These are phyloP conservation scores for Eumacrocentrus americanus DNA, from an alignment of 2,888 invertebrate species.

Conservation along the genomic window DNA sequence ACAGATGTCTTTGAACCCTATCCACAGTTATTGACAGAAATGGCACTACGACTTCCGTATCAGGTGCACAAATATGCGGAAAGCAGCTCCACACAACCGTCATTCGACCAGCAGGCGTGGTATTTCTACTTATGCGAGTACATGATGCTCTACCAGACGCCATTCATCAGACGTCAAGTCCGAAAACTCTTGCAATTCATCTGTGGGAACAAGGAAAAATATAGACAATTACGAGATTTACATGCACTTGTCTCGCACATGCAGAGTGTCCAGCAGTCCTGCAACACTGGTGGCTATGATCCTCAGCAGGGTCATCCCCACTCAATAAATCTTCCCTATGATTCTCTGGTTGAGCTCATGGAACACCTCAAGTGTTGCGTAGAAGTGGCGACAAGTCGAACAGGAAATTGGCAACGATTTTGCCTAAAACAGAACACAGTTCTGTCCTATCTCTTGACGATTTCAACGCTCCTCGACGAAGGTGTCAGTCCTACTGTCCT, in stretches of 20 bases:
- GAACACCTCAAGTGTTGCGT: conserved; percentile 94
- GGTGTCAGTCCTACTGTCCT: conserved; percentile 90
- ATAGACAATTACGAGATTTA: conserved; percentile 90
- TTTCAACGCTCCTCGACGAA: conserved; percentile 83
- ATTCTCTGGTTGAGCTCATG: conserved; percentile 90
- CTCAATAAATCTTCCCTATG: conserved; percentile 75
- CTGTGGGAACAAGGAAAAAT: conserved; percentile 95
- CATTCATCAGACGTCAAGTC: conserved; percentile 86
- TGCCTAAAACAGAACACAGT: conserved; percentile 78
- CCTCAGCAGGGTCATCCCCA: conserved; percentile 57
- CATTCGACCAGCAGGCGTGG: conserved; percentile 68
- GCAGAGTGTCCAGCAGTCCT: conserved; percentile 67
- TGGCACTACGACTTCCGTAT: conserved; percentile 91
- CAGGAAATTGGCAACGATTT: conserved; percentile 94
- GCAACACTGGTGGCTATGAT: conserved; percentile 64
- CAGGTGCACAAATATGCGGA: conserved; percentile 81
- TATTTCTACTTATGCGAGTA: conserved; percentile 87
- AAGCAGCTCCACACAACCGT: conserved; percentile 47
- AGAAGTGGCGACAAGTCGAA: conserved; percentile 89
- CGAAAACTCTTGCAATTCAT: conserved; percentile 90
- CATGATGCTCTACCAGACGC: conserved; percentile 94
- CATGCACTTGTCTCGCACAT: conserved; percentile 92
- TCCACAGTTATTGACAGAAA: conserved; percentile 92
- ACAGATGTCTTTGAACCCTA: conserved; percentile 94
- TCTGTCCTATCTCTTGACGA: conserved; percentile 82